Base-by-base conservation (phyloP, 2,113 vertebrate genomes). In the Lichenostomus cassidix region DNA sequence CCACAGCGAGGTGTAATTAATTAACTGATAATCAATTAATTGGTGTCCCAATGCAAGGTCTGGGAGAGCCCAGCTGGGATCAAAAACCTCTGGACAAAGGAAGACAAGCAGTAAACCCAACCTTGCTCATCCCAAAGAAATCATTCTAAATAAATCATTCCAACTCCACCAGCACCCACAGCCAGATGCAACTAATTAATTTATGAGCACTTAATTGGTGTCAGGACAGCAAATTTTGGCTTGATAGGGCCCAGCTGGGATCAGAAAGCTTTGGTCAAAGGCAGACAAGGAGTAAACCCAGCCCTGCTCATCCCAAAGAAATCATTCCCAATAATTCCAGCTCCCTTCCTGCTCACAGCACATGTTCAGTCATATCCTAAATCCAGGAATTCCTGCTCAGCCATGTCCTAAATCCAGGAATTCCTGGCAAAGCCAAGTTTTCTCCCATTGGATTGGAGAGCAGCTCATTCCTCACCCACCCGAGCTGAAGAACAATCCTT, bases 381-480 rank as follows among this genome's bases (percentile, higher is more conserved):
- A 55, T 2, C 9, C 8, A 1, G 12, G 47, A 83, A 35, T 53
- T 41, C 22, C 73, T 25, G 42, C 42, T 17, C 42, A 44, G 42
- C 42, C 42, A 44, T 17, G 16, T 44, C 7, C 16, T 17, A 12
- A 24, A 55, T 2, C 9, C 8, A 1, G 12, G 47, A 83, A 35
- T 53, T 41, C 22, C 73, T 25, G 25, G 11, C 16, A 65, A 24
- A 46, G 24, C 25, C 2, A 1, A 9, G 4, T 60, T 50, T n/a
- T 1, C 17, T 82, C 53, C 64, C 0, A 1, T 2, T 2, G 2
- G 4, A 24, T 3, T 7, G 3, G 50, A 42, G 16, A 58, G 35
- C 41, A 47, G 31, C 53, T 62, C n/a, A 0, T 15, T 37, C 37
- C 55, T 44, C 75, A 44, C 1, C 28, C n/a, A 20, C 7, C n/a